Percentiles rank a stretch among this genome's conserved stretches.
These are phyloP conservation scores for Acleris literana DNA, from an alignment of 2,888 invertebrate species.

Conservation along the genomic window DNA sequence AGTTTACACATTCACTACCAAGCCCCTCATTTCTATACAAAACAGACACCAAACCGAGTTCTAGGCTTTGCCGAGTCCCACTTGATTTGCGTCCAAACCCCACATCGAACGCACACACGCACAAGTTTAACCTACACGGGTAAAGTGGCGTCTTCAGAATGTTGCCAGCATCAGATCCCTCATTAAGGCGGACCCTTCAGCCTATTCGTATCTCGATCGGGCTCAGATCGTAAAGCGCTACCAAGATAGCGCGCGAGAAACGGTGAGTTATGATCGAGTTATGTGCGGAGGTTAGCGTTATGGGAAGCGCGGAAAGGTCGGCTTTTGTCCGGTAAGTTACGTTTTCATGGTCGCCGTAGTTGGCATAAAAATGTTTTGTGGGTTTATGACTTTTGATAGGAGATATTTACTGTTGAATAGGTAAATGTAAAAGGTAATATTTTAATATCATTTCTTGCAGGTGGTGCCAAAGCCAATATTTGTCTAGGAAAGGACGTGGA, in stretches of 20 bases:
- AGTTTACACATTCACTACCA: no score
- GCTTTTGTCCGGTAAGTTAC: conserved; percentile 33
- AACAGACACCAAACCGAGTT: no score
- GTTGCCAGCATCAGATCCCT: conserved; percentile 50
- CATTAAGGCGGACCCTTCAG: conserved; percentile 51
- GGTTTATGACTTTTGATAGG: no score
- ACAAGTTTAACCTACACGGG: conserved; percentile 10
- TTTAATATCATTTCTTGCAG: no score
- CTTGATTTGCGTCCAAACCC: conserved; percentile 15
- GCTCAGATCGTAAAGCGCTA: conserved; percentile 33
- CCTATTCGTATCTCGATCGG: conserved; percentile 31
- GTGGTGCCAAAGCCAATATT: no score
- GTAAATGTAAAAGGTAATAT: no score
- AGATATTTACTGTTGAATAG: no score
- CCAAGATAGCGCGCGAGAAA: conserved; percentile 31
- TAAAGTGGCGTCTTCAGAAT: conserved; percentile 29
- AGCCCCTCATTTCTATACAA: no score
- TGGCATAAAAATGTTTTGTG: conserved; percentile 2
- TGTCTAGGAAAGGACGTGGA: no score
- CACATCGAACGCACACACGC: conserved; percentile 16
- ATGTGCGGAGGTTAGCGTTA: conserved; percentile 32
- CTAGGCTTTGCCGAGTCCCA: background rate
- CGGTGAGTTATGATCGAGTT: conserved; percentile 36
- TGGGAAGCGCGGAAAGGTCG: conserved; percentile 25
- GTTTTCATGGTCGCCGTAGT: conserved; percentile 4